Evolutionary conservation across 2,888 invertebrate genomes (phyloP), one percentile per base, ranked within the genome.

Genomic region (Leptinotarsa juncta): DNA sequence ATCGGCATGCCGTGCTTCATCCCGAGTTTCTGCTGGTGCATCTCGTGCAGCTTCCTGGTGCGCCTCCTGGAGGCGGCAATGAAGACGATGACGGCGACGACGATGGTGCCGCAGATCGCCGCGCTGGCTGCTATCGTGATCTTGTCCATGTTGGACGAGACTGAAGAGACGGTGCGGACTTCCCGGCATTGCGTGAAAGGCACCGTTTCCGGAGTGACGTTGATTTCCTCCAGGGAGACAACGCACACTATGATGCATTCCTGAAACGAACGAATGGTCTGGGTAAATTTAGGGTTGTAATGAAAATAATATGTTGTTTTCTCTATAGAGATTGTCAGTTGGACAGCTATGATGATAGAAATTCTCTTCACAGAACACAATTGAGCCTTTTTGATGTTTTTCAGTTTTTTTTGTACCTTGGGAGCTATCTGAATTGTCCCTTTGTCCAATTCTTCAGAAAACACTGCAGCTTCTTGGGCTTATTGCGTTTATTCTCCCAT

Each of bases 171-270:
- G 3, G 96, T 96, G 78, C 96, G 93, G 73, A 97, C 95, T 89
- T 97, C 97, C 71, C 95, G 92, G 85, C 97, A 97, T 88, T 96
- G 97, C 77, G 91, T 91, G 88, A 94, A 95, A 67, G 95, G 96
- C 77, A 96, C 95, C 79, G 93, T 94, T 83, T 95, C 95, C 53
- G 96, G 96, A 72, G 94, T 95, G n/a, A 96, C 93, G 88, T 94
- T 94, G 75, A 94, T 92, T 87, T 96, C 96, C 88, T 96, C 96
- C 81, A 96, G 89, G 71, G 96, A 96, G 81, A 97, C 95, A 74
- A 97, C 97, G 89, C 97, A 97, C 78, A 97, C 97, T 78, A 97
- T 94, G 80, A 97, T 95, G 87, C 97, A 97, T 90, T 97, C 97
- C 93, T 96, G 55, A 88, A 74, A 70, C 65, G 71, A 73, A 10